Conservation (phyloP, 2,888 invertebrate genomes). For the Drosophila vallismaia region DNA sequence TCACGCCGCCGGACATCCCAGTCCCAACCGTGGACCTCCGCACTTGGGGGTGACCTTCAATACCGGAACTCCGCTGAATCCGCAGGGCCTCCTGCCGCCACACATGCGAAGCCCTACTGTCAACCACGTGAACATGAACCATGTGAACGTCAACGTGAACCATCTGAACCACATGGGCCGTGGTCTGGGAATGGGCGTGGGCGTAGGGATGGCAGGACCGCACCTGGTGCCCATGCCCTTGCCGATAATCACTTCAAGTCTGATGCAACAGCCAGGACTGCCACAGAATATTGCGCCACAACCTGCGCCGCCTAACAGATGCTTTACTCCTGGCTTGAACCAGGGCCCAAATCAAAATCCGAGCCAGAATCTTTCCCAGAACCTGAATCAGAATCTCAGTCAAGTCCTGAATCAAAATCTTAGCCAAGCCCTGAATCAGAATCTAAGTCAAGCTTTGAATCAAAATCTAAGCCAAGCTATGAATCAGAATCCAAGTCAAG, state of each 20-base stretch:
- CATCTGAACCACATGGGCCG: not conserved
- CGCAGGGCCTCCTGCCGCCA: not conserved
- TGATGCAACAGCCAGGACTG: not conserved
- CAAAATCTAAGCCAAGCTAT: not conserved
- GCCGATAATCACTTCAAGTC: not conserved
- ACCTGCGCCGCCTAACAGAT: not conserved
- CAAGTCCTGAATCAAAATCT: not conserved
- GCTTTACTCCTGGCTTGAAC: not conserved
- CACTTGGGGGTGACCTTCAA: not conserved
- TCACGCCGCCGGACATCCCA: not conserved
- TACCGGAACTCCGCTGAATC: not conserved
- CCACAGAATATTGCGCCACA: not conserved
- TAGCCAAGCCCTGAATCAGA: not conserved
- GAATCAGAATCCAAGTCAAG: not conserved
- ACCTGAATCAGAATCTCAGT: not conserved
- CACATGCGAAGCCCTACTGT: not conserved
- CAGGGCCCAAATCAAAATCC: not conserved
- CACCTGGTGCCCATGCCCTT: not conserved
- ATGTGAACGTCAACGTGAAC: not conserved
- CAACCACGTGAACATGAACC: constrained; percentile 1
- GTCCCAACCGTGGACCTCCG: not conserved
- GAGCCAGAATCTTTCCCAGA: not conserved
- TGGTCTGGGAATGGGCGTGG: not conserved
- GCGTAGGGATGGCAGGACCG: not conserved
- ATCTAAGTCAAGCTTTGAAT: not conserved